These are phyloP conservation scores for Pseudomyrmex flavicornis DNA, from an alignment of 1,140 invertebrate species.

Conservation along the genomic window DNA sequence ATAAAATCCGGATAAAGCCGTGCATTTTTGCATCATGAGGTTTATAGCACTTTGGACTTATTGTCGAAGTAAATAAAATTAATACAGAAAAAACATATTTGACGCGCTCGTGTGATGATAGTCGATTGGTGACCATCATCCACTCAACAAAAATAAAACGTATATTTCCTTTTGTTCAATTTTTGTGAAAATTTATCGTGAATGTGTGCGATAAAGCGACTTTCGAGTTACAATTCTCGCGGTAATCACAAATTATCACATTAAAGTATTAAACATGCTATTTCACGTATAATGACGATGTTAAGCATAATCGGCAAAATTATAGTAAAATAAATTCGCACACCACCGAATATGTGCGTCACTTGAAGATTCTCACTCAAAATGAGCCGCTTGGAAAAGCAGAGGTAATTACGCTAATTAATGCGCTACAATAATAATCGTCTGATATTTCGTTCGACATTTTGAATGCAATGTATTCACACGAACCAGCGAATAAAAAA, in stretches of 20 bases:
- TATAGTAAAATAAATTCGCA: constrained; percentile 9
- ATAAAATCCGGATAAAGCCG: not conserved
- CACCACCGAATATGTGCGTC: not conserved
- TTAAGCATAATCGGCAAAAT: constrained; percentile 16
- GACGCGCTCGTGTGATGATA: not conserved
- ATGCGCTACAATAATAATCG: constrained; percentile 8
- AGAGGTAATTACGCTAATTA: constrained; percentile 47
- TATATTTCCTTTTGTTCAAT: not conserved
- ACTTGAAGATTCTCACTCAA: constrained; percentile 24
- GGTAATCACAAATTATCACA: not conserved
- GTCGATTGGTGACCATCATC: not conserved
- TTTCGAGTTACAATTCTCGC: not conserved
- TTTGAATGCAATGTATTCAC: not conserved
- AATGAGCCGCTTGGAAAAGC: not conserved
- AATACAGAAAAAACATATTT: not conserved
- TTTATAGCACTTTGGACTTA: constrained; percentile 21
- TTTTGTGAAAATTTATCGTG: not conserved
- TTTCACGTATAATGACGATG: not conserved
- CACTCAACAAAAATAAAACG: not conserved
- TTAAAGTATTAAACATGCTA: not conserved
- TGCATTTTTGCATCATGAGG: not conserved
- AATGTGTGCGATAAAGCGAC: constrained; percentile 2
- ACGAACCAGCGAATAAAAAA: not conserved
- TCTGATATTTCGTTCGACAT: not conserved
- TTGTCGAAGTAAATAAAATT: not conserved